These are phyloP conservation scores for Rhynchonycteris naso DNA, from an alignment of 2,797 vertebrate species.

Conservation along the genomic window DNA sequence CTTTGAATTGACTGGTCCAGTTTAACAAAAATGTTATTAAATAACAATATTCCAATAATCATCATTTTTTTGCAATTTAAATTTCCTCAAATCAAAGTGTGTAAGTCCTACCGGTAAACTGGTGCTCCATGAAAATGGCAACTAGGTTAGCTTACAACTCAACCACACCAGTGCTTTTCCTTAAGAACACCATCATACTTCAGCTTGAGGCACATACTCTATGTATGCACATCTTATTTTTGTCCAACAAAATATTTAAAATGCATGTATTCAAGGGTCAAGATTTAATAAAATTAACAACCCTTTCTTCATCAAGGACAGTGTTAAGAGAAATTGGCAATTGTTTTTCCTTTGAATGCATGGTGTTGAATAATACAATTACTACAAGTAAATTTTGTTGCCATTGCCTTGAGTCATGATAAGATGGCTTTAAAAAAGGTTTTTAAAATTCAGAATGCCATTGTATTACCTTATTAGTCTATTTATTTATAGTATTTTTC, in stretches of 20 bases:
- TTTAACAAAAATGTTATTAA: slow-evolving; percentile 51
- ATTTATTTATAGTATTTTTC: slow-evolving; percentile 3
- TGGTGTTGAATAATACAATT: not conserved
- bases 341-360: not conserved
- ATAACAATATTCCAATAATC: not conserved
- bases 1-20: not conserved
- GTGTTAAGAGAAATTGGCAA: not conserved
- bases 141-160: not conserved
- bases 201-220: not conserved
- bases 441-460: slow-evolving; percentile 47
- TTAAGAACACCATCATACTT: not conserved
- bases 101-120: not conserved
- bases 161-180: not conserved
- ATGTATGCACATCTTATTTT: not conserved
- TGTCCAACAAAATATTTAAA: slow-evolving; percentile 19
- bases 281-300: not conserved
- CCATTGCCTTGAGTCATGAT: not conserved
- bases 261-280: not conserved
- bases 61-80: not conserved
- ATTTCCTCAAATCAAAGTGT: not conserved
- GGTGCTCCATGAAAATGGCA: not conserved
- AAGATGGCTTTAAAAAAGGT: not conserved
- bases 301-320: not conserved
- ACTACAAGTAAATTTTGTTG: not conserved
- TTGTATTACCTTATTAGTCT: not conserved